Conservation (phyloP, 2,888 invertebrate genomes). For the Lymantria monacha region DNA sequence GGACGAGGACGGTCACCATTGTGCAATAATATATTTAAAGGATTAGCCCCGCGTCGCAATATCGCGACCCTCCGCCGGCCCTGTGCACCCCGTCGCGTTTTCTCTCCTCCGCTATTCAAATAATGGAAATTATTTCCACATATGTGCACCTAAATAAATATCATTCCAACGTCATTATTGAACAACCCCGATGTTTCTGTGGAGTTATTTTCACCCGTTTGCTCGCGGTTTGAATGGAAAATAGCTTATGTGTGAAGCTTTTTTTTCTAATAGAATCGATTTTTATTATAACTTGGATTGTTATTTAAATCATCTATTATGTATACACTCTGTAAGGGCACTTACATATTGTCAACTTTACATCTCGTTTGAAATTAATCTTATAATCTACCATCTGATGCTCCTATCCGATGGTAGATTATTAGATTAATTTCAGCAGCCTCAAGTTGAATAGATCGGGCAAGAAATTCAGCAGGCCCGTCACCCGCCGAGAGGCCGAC, state of each 20-base stretch:
- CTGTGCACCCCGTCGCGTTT: conserved; percentile 34
- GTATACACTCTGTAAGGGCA: no score
- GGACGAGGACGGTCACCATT: conserved; percentile 67
- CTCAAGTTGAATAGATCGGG: no score
- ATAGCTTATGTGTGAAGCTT: conserved; percentile 41
- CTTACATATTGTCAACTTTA: no score
- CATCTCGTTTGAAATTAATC: no score
- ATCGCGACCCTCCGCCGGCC: conserved; percentile 69
- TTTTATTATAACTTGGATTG: neutral
- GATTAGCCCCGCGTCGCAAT: conserved; percentile 78
- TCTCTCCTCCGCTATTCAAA: conserved; percentile 70
- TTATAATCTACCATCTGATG: no score
- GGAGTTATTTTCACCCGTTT: conserved; percentile 71
- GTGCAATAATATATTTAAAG: conserved; percentile 82
- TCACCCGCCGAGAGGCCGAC: no score
- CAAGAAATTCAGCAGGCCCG: no score
- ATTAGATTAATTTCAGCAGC: no score
- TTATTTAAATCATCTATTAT: no score
- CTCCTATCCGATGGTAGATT: no score
- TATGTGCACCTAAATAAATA: conserved; percentile 81
- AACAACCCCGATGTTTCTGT: conserved; percentile 60
- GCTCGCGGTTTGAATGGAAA: conserved; percentile 56
- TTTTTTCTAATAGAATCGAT: conserved; percentile 25
- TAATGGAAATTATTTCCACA: conserved; percentile 81
- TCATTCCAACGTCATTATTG: conserved; percentile 75